Evolutionary conservation across 2,888 invertebrate genomes (phyloP).

Genomic region (Willowsia nigromaculata): DNA sequence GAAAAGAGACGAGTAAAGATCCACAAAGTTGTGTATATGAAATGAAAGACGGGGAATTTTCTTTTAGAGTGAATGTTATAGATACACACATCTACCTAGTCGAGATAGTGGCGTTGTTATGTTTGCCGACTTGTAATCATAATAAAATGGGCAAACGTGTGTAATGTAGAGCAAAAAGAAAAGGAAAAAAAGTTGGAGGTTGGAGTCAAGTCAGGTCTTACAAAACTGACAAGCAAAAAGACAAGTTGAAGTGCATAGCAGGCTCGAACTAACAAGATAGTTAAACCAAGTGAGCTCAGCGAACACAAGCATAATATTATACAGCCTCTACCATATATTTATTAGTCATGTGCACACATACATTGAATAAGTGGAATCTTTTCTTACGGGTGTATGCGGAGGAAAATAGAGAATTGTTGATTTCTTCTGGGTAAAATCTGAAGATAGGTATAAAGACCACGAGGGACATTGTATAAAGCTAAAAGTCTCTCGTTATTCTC

Average conservation of each 20-base stretch:
- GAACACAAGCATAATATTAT: too few relatives aligned
- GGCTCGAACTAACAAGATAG: slow-evolving; percentile 33
- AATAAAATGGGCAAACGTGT: slow-evolving; percentile 49
- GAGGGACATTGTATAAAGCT: slow-evolving; percentile 27
- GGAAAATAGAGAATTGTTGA: slow-evolving; percentile 46
- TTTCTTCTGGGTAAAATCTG: slow-evolving; percentile 65
- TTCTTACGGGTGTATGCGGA: not conserved
- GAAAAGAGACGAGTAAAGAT: not conserved
- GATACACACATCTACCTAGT: not conserved
- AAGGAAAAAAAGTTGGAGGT: slow-evolving; percentile 33
- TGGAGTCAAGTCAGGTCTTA: slow-evolving; percentile 66
- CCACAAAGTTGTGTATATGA: not conserved
- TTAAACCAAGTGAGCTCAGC: slow-evolving; percentile 11
- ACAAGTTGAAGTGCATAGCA: slow-evolving; percentile 55
- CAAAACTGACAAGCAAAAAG: slow-evolving; percentile 62
- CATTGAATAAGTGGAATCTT: not conserved
- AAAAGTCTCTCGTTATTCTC: slow-evolving; percentile 8
- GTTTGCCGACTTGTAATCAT: slow-evolving; percentile 57
- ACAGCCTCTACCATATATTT: too few relatives aligned
- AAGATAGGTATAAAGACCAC: slow-evolving; percentile 42
- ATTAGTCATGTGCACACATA: too few relatives aligned
- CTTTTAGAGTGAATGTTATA: not conserved
- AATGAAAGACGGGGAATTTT: not conserved
- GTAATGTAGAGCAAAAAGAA: slow-evolving; percentile 43
- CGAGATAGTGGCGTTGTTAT: not conserved